A percentile compares a stretch with the other conserved stretches of the same genome.
phyloP scores from a whole-genome alignment of 2,797 vertebrate species.

The Lindbergichthys nudifrons region DNA sequence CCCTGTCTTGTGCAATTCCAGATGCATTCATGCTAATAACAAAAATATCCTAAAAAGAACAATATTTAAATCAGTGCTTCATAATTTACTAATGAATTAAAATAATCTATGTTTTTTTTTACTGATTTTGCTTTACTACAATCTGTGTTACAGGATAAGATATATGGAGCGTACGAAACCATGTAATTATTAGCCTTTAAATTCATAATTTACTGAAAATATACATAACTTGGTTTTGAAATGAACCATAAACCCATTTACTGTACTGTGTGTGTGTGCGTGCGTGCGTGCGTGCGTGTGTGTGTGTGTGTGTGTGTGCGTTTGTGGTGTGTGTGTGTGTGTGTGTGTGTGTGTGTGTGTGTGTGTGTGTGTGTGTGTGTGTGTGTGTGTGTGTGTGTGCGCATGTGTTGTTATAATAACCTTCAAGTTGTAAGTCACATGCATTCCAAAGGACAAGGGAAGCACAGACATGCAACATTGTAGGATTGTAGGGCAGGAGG shows the following conservation, averaged over 20 bases:
- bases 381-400: constrained; percentile 13
- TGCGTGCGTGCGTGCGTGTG: constrained; percentile 11
- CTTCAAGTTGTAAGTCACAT: constrained; percentile 44
- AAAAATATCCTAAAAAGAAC: background rate
- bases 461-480: constrained; percentile 70
- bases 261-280: background rate
- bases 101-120: background rate
- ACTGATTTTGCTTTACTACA: background rate
- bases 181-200: background rate
- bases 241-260: background rate
- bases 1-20: background rate
- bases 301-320: constrained; percentile 2
- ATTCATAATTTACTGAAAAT: constrained; percentile 4
- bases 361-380: constrained; percentile 4
- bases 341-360: constrained; percentile 15
- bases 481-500: constrained; percentile 3
- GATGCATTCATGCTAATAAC: background rate
- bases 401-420: constrained; percentile 12
- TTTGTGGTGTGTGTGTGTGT: constrained; percentile 9
- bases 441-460: constrained; percentile 38
- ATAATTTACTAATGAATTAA: background rate
- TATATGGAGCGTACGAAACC: background rate
- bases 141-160: background rate
- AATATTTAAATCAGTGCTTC: background rate
- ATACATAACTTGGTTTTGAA: background rate